These are phyloP conservation scores for Coelopa pilipes DNA, from an alignment of 2,888 invertebrate genomes.

Conservation along the genomic window DNA sequence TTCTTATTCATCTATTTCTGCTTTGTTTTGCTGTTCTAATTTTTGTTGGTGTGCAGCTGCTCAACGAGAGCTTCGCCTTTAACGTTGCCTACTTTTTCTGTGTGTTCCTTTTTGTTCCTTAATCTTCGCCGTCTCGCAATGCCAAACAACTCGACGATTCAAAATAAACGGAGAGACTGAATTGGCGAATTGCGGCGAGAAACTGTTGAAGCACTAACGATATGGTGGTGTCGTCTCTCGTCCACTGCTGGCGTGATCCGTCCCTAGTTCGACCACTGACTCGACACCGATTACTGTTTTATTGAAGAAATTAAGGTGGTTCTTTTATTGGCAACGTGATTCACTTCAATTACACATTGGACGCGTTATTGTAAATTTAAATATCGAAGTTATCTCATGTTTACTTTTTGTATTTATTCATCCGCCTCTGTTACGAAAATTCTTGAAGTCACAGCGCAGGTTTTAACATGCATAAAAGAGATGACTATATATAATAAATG, in stretches of 20 bases:
- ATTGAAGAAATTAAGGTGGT: too few relatives aligned
- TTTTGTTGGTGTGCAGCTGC: slow-evolving; percentile 17
- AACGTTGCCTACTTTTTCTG: background rate
- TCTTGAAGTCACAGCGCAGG: too few relatives aligned
- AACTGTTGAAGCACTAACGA: slow-evolving; percentile 9
- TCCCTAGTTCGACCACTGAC: too few relatives aligned
- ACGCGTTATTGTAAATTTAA: too few relatives aligned
- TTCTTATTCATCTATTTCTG: background rate
- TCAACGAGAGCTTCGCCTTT: background rate
- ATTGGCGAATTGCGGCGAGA: slow-evolving; percentile 8
- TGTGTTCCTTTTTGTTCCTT: background rate
- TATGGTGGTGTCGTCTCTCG: too few relatives aligned
- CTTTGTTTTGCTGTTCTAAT: slow-evolving; percentile 8
- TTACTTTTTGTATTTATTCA: too few relatives aligned
- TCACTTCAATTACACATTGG: too few relatives aligned
- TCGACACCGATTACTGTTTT: too few relatives aligned
- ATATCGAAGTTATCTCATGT: too few relatives aligned
- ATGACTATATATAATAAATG: background rate
- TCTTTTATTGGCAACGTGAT: too few relatives aligned
- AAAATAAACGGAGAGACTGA: slow-evolving; percentile 23
- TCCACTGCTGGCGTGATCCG: too few relatives aligned
- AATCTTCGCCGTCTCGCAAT: background rate
- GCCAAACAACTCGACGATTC: slow-evolving; percentile 14
- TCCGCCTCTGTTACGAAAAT: too few relatives aligned
- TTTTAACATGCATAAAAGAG: background rate